phyloP scores from a whole-genome alignment of 2,888 invertebrate species.

The Rhagophthalmus giganteus region DNA sequence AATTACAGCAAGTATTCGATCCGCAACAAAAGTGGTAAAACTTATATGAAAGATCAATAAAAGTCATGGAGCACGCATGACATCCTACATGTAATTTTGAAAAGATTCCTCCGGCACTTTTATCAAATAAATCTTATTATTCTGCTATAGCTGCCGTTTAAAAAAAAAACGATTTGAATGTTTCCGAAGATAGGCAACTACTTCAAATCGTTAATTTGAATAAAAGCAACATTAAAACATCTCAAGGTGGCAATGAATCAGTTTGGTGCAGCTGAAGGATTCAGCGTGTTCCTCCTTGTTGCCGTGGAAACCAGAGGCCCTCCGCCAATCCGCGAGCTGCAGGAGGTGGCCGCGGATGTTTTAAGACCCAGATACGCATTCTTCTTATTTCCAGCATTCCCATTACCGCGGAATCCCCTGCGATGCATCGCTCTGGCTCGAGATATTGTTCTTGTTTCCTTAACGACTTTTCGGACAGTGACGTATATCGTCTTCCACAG shows the following conservation, averaged over 20 bases:
- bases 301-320: slow-evolving; percentile 50
- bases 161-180: slow-evolving; percentile 26
- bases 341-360: slow-evolving; percentile 53
- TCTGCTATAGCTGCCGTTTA: slow-evolving; percentile 14
- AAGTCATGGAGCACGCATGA: slow-evolving; percentile 4
- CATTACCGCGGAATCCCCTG: slow-evolving; percentile 53
- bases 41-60: slow-evolving; percentile 4
- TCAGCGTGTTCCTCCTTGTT: slow-evolving; percentile 54
- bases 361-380: slow-evolving; percentile 49
- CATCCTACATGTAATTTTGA: slow-evolving; percentile 7
- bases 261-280: slow-evolving; percentile 48
- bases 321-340: slow-evolving; percentile 52
- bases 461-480: slow-evolving; percentile 52
- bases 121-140: slow-evolving; percentile 16
- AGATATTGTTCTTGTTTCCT: slow-evolving; percentile 54
- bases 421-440: slow-evolving; percentile 51
- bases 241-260: slow-evolving; percentile 58
- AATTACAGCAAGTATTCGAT: no score
- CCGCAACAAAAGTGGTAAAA: slow-evolving; percentile 4
- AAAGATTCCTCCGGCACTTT: slow-evolving; percentile 6
- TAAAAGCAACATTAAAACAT: slow-evolving; percentile 57
- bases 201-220: slow-evolving; percentile 56
- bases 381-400: slow-evolving; percentile 52
- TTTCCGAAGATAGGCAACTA: slow-evolving; percentile 42
- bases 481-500: slow-evolving; percentile 40